Evolutionary conservation across 2,888 invertebrate genomes (phyloP), one percentile per base, ranked within the genome.

Genomic region (Plagiodera versicolora): DNA sequence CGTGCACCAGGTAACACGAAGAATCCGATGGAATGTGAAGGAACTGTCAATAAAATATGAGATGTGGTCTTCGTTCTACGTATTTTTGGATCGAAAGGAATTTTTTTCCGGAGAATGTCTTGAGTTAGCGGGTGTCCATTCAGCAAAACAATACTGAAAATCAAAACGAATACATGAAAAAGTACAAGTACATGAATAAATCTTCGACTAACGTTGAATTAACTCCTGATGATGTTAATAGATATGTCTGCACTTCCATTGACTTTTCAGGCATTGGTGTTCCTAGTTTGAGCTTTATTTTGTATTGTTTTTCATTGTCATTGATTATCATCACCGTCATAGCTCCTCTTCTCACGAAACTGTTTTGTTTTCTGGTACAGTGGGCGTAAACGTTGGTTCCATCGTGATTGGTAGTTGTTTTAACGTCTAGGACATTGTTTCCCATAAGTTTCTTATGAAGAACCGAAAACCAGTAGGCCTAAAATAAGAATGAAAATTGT

Each of bases 391-490:
- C 77, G 48, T 85, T 80, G 1, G 86, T 80, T 19, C 72, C 71
- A 0, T 64, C 35, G 59, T 82, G 78, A 17, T 56, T 20, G 0
- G 75, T 69, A 47, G 77, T 78, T 60, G 87, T 80, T 60, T 83
- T 84, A 0, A 87, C 82, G 14, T 89, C 85, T 30, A 92, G 82
- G 0, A 92, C 91, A 58, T 86, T 83, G 14, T 86, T 84, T 0
- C 94, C 94, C 67, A 94, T 91, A 16, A 94, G 80, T 67, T 84
- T 86, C 78, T 94, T 94, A 78, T 89, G 89, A 11, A 95, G 77
- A 0, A 90, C 81, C 0, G 91, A 89, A 73, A 91, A 86, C 87
- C 92, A 94, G 80, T 89, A 94, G 70, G 89, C 89, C 91, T 91
- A 77, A 14, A 78, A 79, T 48, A 58, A 57, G 18, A 1, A 35